These are phyloP conservation scores for Callinectes sapidus DNA, from an alignment of 2,888 invertebrate genomes.

Conservation along the genomic window DNA sequence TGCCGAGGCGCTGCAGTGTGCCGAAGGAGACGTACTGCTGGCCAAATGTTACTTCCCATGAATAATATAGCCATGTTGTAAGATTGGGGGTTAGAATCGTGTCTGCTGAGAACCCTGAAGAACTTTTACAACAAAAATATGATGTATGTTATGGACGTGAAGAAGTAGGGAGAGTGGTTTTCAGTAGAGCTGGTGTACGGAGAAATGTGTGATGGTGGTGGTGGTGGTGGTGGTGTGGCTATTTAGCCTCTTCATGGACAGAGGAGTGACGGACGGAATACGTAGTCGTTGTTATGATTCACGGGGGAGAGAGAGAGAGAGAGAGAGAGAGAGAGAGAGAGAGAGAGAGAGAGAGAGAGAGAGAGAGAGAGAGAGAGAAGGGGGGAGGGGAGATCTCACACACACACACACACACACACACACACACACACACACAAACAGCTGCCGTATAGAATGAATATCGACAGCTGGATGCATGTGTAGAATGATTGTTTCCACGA, in stretches of 20 bases:
- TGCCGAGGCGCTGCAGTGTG: neutral
- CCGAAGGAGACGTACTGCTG: neutral
- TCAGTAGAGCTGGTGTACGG: neutral
- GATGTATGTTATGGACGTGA: neutral
- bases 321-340: too few species aligned
- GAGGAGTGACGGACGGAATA: neutral
- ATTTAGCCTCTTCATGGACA: too few species aligned
- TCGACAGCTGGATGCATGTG: neutral
- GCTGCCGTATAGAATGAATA: neutral
- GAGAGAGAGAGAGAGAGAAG: too few species aligned
- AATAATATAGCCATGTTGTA: neutral
- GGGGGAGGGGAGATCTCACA: too few species aligned
- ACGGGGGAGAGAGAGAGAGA: neutral
- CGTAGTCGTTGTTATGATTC: neutral
- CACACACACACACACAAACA: neutral
- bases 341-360: too few species aligned
- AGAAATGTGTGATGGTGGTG: neutral
- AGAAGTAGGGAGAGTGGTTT: neutral
- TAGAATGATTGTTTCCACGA: neutral
- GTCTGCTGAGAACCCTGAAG: neutral
- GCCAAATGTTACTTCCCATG: neutral
- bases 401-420: too few species aligned
- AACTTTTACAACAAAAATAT: neutral
- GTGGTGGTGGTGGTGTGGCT: neutral
- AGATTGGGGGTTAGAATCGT: neutral